phyloP scores from a whole-genome alignment of 1,140 invertebrate genomes.

The Orchestia grillus region DNA sequence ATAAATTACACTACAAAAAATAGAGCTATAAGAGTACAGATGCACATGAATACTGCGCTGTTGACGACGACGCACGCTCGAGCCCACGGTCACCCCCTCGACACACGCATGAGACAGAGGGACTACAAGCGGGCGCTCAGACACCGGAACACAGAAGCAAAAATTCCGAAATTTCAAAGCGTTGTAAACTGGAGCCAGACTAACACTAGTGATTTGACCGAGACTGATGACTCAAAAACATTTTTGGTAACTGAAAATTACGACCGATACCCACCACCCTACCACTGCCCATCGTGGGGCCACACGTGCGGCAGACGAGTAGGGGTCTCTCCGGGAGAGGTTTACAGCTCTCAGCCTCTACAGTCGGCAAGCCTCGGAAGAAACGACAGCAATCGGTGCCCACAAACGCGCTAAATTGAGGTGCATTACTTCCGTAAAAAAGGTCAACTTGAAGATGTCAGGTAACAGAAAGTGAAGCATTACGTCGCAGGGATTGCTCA shows the following conservation, averaged over 20 bases:
- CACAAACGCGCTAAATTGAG: too few relatives aligned
- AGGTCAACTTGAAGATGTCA: too few relatives aligned
- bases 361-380: too few relatives aligned
- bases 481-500: too few relatives aligned
- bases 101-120: not conserved
- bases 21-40: slow-evolving; percentile 37
- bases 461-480: too few relatives aligned
- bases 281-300: too few relatives aligned
- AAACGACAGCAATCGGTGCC: too few relatives aligned
- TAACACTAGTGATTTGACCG: not conserved
- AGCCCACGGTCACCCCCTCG: not conserved
- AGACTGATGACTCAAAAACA: not conserved
- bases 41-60: not conserved
- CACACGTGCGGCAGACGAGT: too few relatives aligned
- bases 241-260: not conserved
- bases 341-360: too few relatives aligned
- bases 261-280: too few relatives aligned
- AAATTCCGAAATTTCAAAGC: not conserved
- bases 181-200: not conserved
- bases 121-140: not conserved
- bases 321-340: too few relatives aligned
- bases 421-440: too few relatives aligned
- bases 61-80: not conserved
- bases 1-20: slow-evolving; percentile 56
- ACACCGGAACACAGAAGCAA: not conserved